Base-by-base conservation (phyloP, 2,888 invertebrate species). In the Brachyopa scutellaris region DNA sequence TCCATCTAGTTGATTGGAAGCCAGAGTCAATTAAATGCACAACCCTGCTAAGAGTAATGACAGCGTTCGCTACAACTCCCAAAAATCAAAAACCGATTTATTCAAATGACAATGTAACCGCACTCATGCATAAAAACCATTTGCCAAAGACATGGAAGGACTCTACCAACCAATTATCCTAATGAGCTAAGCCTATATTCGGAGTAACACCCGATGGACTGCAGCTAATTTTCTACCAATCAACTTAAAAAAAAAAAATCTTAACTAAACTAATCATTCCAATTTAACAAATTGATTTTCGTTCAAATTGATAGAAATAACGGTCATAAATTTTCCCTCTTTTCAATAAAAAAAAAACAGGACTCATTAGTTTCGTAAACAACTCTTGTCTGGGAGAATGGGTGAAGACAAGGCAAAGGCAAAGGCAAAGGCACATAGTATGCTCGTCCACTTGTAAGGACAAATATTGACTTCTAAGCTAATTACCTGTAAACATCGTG, bases 391-490 rank as follows among this genome's bases (percentile, higher is more conserved):
- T 26, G 42, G 38, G 73, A 66, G 51, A 78, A 78, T 72, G 40
- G 31, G 49, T 45, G 64, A 26, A 8, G 11, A n/a, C 21, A 45
- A 36, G 51, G 19, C 40, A 49, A 8, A 17, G 67, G 42, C n/a
- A n/a, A n/a, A n/a, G n/a, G n/a, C n/a, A n/a, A n/a, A n/a, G n/a
- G n/a, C n/a, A n/a, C n/a, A n/a, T n/a, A n/a, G n/a, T n/a, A n/a
- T n/a, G n/a, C n/a, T n/a, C n/a, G n/a, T n/a, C 47, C 45, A 29
- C 40, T 55, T n/a, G 42, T 38, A 55, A 55, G 53, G 21, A 62
- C 74, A 74, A 80, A 80, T 80, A 80, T 80, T 80, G 74, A 74
- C 79, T 74, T 69, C 62, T 74, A 74, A 73, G 74, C 79, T 80
- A 80, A 80, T 80, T 74, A 80, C 79, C 79, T 74, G 79, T 80